Evolutionary conservation across 1,140 invertebrate genomes (phyloP).

Genomic region (Agrypnia vestita): DNA sequence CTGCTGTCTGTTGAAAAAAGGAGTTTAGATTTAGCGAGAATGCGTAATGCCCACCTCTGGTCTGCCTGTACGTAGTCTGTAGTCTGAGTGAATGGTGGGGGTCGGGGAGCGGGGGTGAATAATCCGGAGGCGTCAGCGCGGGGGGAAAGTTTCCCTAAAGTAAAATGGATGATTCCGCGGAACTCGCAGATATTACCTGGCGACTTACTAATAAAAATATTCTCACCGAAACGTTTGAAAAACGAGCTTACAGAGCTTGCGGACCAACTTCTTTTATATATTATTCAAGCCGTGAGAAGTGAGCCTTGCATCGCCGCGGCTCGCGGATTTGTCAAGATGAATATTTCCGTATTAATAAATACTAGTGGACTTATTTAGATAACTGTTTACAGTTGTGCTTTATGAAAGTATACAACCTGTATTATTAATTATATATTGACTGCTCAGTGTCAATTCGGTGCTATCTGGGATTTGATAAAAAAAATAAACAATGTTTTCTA

Average conservation of each 20-base stretch:
- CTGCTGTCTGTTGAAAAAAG: too few species aligned
- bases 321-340: constrained; percentile 32
- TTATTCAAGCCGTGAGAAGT: constrained; percentile 60
- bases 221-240: constrained; percentile 61
- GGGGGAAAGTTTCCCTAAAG: constrained; percentile 52
- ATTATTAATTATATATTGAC: too few species aligned
- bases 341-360: not conserved
- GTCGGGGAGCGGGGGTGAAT: constrained; percentile 20
- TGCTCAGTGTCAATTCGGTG: too few species aligned
- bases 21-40: too few species aligned
- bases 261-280: constrained; percentile 62
- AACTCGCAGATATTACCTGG: constrained; percentile 55
- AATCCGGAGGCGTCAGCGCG: constrained; percentile 58
- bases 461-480: too few species aligned
- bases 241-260: constrained; percentile 61
- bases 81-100: too few species aligned
- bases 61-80: too few species aligned
- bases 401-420: too few species aligned
- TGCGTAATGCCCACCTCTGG: too few species aligned
- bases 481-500: too few species aligned
- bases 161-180: constrained; percentile 57
- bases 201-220: constrained; percentile 61
- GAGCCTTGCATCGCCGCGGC: constrained; percentile 54
- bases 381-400: too few species aligned
- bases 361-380: too few species aligned